Conservation (phyloP, 30 jellyfish, hydroid and myxozoan species). For the Turritopsis dohrnii region DNA sequence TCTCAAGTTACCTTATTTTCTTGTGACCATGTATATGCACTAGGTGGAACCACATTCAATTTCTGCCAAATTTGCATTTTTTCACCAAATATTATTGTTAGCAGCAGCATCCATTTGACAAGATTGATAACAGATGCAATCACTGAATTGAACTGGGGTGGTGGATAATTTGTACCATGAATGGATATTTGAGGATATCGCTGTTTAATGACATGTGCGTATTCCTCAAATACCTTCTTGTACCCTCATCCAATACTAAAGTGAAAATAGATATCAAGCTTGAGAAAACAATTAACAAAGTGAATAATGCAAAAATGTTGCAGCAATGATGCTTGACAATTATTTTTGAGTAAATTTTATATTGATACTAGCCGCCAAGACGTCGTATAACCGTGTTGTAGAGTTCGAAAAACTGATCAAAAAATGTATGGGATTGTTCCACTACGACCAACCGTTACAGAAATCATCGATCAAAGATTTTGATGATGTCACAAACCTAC, state of each 20-base stretch:
- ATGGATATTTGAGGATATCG: conserved; percentile 98
- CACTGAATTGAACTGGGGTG: conserved; percentile 63
- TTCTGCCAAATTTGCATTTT: conserved; percentile 51
- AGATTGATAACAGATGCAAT: conserved; percentile 62
- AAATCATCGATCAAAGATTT: background rate
- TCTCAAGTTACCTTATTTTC: conserved; percentile 61
- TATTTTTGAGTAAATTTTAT: too few species aligned
- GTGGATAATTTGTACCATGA: conserved; percentile 91
- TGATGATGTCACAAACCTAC: background rate
- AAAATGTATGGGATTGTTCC: background rate
- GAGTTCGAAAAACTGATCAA: background rate
- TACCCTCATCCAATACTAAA: conserved; percentile 98
- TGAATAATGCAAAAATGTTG: background rate
- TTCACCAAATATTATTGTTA: conserved; percentile 55
- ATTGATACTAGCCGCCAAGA: too few species aligned
- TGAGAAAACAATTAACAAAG: background rate
- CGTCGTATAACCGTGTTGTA: background rate
- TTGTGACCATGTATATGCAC: conserved; percentile 84
- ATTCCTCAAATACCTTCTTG: conserved; percentile 98
- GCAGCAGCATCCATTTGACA: conserved; percentile 64
- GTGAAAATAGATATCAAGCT: background rate
- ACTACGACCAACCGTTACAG: background rate
- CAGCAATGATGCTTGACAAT: background rate
- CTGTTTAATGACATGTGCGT: conserved; percentile 81
- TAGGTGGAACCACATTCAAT: conserved; percentile 68